A percentile compares a stretch with the other conserved stretches of the same genome.
phyloP scores from a whole-genome alignment of 2,113 vertebrate species.

The Entosphenus tridentatus region DNA sequence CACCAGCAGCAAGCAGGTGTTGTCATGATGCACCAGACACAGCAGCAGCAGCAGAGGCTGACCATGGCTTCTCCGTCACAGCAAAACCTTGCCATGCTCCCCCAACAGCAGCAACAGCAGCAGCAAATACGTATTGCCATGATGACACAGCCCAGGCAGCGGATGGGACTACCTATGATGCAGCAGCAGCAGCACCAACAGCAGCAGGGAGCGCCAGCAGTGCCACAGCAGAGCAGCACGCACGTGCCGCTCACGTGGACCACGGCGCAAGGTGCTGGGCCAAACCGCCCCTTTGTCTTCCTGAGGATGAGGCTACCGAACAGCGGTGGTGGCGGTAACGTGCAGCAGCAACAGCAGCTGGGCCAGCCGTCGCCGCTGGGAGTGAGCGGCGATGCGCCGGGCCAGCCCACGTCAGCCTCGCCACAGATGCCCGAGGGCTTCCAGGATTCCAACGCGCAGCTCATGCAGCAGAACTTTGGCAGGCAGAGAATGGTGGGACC shows the following conservation, averaged over 20 bases:
- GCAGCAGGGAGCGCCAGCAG: slow-evolving; percentile 18
- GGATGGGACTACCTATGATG: slow-evolving; percentile 15
- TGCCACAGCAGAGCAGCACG: too few relatives aligned
- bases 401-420: too few relatives aligned
- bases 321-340: background rate
- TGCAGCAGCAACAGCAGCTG: slow-evolving; percentile 6
- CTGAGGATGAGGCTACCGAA: too few relatives aligned
- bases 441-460: too few relatives aligned
- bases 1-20: slow-evolving; percentile 10
- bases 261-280: too few relatives aligned
- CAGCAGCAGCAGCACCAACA: slow-evolving; percentile 21
- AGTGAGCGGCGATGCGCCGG: too few relatives aligned
- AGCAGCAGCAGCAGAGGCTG: background rate
- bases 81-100: background rate
- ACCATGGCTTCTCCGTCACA: background rate
- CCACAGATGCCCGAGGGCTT: too few relatives aligned
- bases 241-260: too few relatives aligned
- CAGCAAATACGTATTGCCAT: background rate
- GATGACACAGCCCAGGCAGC: slow-evolving; percentile 13
- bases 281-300: too few relatives aligned
- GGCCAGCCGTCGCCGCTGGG: slow-evolving; percentile 8
- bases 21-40: slow-evolving; percentile 8
- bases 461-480: too few relatives aligned
- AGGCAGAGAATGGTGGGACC: too few relatives aligned
- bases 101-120: background rate